A percentile compares a stretch with the other conserved stretches of the same genome.
phyloP scores from a whole-genome alignment of 37 sponge, comb jelly and placozoan species.

The Petrosia ficiformis region DNA sequence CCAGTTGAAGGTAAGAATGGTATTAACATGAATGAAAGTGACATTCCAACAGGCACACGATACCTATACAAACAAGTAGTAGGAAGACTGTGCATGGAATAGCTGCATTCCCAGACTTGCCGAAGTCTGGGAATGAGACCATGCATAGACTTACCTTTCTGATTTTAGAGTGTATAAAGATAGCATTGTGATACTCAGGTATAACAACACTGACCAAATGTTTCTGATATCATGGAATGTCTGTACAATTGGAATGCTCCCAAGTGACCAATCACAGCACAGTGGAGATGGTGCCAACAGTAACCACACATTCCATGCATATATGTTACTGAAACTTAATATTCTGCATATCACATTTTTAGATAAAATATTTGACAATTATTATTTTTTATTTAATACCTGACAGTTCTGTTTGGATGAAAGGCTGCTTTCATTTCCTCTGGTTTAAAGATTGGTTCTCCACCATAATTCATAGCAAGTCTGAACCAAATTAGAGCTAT shows the following conservation, averaged over 20 bases:
- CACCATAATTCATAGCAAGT: slow-evolving; percentile 75
- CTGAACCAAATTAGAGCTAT: slow-evolving; percentile 48
- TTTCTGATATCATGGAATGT: slow-evolving; percentile 58
- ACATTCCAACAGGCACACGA: slow-evolving; percentile 57
- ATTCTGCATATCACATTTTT: slow-evolving; percentile 15
- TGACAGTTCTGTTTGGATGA: slow-evolving; percentile 62
- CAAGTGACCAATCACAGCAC: slow-evolving; percentile 94
- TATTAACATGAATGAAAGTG: slow-evolving; percentile 49
- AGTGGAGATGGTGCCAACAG: slow-evolving; percentile 72
- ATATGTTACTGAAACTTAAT: slow-evolving; percentile 85
- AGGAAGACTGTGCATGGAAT: too few species aligned
- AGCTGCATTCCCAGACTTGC: too few species aligned
- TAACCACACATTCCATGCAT: slow-evolving; percentile 75
- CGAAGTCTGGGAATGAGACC: background rate
- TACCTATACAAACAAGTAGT: slow-evolving; percentile 6
- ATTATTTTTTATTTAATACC: slow-evolving; percentile 22
- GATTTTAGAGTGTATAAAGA: background rate
- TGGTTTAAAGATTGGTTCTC: slow-evolving; percentile 85
- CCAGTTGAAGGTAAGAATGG: slow-evolving; percentile 88
- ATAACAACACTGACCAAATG: slow-evolving; percentile 50
- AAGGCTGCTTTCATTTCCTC: slow-evolving; percentile 76
- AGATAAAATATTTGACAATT: background rate
- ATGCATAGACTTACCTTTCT: background rate
- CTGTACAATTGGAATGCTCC: slow-evolving; percentile 68
- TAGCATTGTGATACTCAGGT: slow-evolving; percentile 7